phyloP scores from a whole-genome alignment of 2,888 invertebrate species.

The Dynastes hyllus region DNA sequence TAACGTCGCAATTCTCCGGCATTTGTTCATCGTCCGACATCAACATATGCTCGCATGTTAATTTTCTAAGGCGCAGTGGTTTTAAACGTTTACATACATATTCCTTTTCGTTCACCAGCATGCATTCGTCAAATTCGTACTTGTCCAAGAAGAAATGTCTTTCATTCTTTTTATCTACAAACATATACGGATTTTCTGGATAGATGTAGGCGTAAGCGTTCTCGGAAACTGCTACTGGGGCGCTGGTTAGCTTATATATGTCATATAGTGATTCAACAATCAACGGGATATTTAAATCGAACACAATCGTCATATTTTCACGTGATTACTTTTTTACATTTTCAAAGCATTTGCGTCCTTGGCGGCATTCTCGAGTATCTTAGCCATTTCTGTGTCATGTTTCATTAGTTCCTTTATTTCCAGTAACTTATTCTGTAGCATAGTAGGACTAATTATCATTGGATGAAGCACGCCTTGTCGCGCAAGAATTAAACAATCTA shows the following conservation, averaged over 20 bases:
- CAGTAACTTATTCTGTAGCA: constrained; percentile 5
- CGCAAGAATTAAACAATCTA: constrained; percentile 25
- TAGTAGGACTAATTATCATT: constrained; percentile 23
- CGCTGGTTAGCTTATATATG: constrained; percentile 26
- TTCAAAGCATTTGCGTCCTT: constrained; percentile 2
- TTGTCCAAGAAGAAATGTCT: constrained; percentile 30
- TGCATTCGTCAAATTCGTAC: not conserved
- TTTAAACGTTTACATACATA: constrained; percentile 15
- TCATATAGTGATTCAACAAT: not conserved
- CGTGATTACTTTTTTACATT: too few relatives aligned
- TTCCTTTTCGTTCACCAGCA: too few relatives aligned
- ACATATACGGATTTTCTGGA: constrained; percentile 25
- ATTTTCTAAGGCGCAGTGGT: not conserved
- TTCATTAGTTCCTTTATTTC: not conserved
- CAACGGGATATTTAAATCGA: constrained; percentile 14
- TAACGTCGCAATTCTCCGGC: constrained; percentile 22
- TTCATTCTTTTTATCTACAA: constrained; percentile 11
- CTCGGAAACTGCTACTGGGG: constrained; percentile 11
- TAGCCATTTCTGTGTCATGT: not conserved
- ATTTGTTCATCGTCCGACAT: not conserved
- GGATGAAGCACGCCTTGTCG: constrained; percentile 29
- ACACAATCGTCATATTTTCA: constrained; percentile 4
- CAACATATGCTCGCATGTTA: constrained; percentile 11
- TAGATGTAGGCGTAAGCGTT: constrained; percentile 29
- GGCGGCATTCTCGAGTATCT: not conserved